Evolutionary conservation across 2,113 vertebrate species (phyloP).

Genomic region (Rynchops niger): DNA sequence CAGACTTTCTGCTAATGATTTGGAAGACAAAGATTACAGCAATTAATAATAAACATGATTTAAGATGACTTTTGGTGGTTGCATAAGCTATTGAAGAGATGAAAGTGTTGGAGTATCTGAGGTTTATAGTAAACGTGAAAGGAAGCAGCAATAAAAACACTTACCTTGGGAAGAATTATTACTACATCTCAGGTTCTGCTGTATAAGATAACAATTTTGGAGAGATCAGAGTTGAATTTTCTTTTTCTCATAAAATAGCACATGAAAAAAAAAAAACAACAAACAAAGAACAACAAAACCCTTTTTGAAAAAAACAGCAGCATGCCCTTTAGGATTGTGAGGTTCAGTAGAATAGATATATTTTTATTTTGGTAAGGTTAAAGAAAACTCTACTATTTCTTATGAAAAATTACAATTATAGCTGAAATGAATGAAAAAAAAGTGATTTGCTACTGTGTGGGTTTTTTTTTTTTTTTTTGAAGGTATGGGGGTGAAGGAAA

Average conservation of each 20-base stretch:
- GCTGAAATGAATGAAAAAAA: background rate
- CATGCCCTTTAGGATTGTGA: background rate
- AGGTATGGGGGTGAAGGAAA: too few relatives aligned
- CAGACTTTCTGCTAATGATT: too few relatives aligned
- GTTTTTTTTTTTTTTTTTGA: too few relatives aligned
- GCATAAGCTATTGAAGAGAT: too few relatives aligned
- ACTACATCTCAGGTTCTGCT: background rate
- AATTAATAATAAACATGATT: too few relatives aligned
- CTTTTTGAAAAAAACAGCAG: background rate
- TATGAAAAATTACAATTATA: background rate
- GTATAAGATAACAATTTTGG: background rate
- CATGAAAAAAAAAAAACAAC: background rate
- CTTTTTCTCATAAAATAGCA: background rate
- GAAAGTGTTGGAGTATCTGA: background rate
- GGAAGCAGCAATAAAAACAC: background rate
- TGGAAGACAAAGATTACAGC: too few relatives aligned
- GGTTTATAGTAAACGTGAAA: background rate
- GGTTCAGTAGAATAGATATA: too few relatives aligned
- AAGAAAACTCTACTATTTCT: background rate
- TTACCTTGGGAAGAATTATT: background rate
- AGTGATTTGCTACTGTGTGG: too few relatives aligned
- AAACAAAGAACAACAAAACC: background rate
- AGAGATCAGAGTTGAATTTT: background rate
- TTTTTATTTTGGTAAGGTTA: background rate
- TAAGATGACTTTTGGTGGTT: too few relatives aligned